Evolutionary conservation across 92 coral and sea anemone genomes (phyloP), one percentile per base, ranked within the genome.

Genomic region (Porites evermanni): DNA sequence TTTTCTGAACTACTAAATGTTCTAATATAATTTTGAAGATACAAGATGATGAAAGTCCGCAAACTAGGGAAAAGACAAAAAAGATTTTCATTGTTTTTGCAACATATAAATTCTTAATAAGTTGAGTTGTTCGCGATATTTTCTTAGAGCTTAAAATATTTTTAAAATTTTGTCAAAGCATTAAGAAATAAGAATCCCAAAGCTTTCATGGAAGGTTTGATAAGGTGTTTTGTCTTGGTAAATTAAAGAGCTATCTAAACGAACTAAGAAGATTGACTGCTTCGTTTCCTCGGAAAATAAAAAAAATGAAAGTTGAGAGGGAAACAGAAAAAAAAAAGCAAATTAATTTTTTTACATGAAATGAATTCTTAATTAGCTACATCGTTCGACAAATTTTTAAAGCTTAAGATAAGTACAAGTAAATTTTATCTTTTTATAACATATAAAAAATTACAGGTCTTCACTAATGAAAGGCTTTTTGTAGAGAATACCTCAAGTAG

Each of bases 281-380:
- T 32, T 44, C 59, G 38, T 29, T 54, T 32, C 20, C 1, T n/a
- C 61, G n/a, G 18, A 7, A 11, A 11, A 70, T 11, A 19, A 17
- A 38, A 29, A 81, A 60, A 7, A 11, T 24, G 2, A 60, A 17
- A 23, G 38, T 77, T 38, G 38, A 77, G 13, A 11, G 3, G 23
- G 13, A 18, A 14, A 53, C 1, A 12, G 51, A 21, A 20, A 23
- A 54, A 78, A 59, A 59, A 47, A 19, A 70, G 59, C 78, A 44
- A 81, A 38, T 4, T 18, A 81, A 58, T 70, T 70, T 70, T 59
- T 29, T 60, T 20, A 19, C 12, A 16, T 58, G 50, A 70, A 81
- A 81, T 81, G 38, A 81, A 81, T 81, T 81, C 70, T 81, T 81
- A 81, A 81, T 81, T 18, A 81, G 86, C 44, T 81, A 19, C 60